These are phyloP conservation scores for Magallana angulata DNA, from an alignment of 1,140 invertebrate species.

Conservation along the genomic window DNA sequence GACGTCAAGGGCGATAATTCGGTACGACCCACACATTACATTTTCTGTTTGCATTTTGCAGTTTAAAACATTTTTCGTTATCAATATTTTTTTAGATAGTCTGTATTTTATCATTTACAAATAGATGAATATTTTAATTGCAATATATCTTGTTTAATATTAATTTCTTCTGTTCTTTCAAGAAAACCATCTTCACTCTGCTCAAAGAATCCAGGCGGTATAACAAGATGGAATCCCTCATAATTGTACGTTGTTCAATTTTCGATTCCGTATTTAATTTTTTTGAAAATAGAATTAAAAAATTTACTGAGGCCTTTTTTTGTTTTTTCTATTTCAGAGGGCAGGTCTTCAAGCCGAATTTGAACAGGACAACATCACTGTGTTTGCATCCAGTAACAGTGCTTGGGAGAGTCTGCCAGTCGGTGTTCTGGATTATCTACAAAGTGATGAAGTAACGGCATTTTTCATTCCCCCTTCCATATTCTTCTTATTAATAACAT, in stretches of 20 bases:
- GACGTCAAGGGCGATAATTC: slow-evolving; percentile 61
- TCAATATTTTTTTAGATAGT: no score
- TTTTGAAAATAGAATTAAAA: no score
- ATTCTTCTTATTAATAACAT: neutral
- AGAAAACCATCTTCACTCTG: slow-evolving; percentile 66
- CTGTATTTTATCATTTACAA: no score
- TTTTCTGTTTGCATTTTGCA: no score
- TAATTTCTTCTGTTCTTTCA: neutral
- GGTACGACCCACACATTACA: slow-evolving; percentile 54
- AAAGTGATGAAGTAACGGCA: slow-evolving; percentile 56
- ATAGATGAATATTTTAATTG: no score
- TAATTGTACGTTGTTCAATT: neutral
- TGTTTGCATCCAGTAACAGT: slow-evolving; percentile 68
- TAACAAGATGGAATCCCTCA: slow-evolving; percentile 63
- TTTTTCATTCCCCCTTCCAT: neutral
- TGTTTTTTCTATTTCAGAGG: slow-evolving; percentile 52
- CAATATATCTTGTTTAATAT: no score
- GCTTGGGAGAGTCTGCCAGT: slow-evolving; percentile 65
- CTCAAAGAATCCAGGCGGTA: slow-evolving; percentile 66
- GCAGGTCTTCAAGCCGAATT: slow-evolving; percentile 60
- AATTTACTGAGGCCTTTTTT: no score
- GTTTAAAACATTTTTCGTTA: no score
- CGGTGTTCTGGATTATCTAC: slow-evolving; percentile 67
- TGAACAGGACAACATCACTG: slow-evolving; percentile 62
- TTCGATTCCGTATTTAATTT: no score